Base-by-base conservation (phyloP, 2,113 vertebrate genomes). In the Shinisaurus crocodilurus region DNA sequence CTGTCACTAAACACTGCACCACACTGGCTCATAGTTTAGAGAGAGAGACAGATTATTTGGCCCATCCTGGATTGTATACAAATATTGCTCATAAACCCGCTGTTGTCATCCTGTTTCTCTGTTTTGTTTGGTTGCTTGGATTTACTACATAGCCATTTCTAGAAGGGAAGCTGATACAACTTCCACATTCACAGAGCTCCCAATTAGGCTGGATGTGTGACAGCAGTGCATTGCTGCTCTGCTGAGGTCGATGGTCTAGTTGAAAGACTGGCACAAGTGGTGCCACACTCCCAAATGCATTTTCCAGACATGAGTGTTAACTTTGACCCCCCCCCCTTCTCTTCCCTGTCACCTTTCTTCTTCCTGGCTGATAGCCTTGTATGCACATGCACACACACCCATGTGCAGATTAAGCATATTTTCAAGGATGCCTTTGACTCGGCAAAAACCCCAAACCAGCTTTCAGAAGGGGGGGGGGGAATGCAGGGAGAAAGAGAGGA, bases 221-320 rank as follows among this genome's bases (percentile, higher is more conserved):
- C 91, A 93, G 84, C 0, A 0, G 67, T 54, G 70, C 81, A 0
- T 77, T 92, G 86, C 93, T 94, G 86, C n/a, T n/a, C n/a, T n/a
- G n/a, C n/a, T 82, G 88, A 89, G 82, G 63, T 20, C 89, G 84
- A 91, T 0, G 50, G 63, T 77, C 94, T 88, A 6, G 91, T 94
- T 95, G 93, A 96, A 93, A 93, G 92, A 82, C 0, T 0, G 90
- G 92, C 87, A 91, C 95, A 96, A 96, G 91, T 95, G 95, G 83
- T 94, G 82, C 85, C 63, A 74, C 32, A 83, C 60, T 29, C 48
- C 90, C 80, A 95, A 97, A 97, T 96, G 91, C 80, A 82, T 96
- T 96, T 95, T 94, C 93, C 94, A 96, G 94, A 95, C 29, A 89
- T 25, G 5, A 80, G 50, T 45, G 34, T 88, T 90, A 93, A 85